Evolutionary conservation across 53 echinoderm and acorn worm species (phyloP).

Genomic region (Luidia sarsii): DNA sequence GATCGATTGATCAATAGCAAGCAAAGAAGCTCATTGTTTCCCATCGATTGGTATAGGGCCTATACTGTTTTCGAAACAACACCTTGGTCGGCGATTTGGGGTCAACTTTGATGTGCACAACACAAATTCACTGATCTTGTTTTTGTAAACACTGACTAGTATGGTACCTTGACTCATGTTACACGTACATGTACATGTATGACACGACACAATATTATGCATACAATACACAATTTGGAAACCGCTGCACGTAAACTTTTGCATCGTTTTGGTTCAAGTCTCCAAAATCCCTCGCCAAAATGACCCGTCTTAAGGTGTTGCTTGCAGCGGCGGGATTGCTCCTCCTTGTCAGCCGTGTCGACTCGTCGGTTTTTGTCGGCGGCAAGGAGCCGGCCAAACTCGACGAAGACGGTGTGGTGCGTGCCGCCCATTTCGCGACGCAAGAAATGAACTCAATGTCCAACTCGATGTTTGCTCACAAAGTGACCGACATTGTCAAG

Average conservation of each 20-base stretch:
- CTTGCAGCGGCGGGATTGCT: not conserved
- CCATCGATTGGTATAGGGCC: too few relatives aligned
- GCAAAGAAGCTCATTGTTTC: too few relatives aligned
- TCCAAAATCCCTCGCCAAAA: not conserved
- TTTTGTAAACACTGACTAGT: too few relatives aligned
- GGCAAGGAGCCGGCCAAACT: not conserved
- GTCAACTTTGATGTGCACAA: too few relatives aligned
- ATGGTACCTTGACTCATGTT: too few relatives aligned
- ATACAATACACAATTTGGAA: not conserved
- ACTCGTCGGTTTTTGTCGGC: not conserved
- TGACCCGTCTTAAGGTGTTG: not conserved
- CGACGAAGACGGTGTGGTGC: not conserved
- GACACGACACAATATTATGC: not conserved
- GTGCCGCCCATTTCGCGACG: conserved; percentile 10
- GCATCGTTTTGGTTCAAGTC: not conserved
- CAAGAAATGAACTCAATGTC: not conserved
- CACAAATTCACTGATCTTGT: too few relatives aligned
- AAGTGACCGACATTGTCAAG: conserved; percentile 3
- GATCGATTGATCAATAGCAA: too few relatives aligned
- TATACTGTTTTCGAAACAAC: too few relatives aligned
- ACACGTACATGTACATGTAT: too few relatives aligned
- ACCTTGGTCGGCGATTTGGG: too few relatives aligned
- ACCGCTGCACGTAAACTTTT: not conserved
- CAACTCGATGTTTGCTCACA: not conserved
- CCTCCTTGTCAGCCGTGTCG: not conserved